These are phyloP conservation scores for Camponotus pennsylvanicus DNA, from an alignment of 1,140 invertebrate genomes.

Conservation along the genomic window DNA sequence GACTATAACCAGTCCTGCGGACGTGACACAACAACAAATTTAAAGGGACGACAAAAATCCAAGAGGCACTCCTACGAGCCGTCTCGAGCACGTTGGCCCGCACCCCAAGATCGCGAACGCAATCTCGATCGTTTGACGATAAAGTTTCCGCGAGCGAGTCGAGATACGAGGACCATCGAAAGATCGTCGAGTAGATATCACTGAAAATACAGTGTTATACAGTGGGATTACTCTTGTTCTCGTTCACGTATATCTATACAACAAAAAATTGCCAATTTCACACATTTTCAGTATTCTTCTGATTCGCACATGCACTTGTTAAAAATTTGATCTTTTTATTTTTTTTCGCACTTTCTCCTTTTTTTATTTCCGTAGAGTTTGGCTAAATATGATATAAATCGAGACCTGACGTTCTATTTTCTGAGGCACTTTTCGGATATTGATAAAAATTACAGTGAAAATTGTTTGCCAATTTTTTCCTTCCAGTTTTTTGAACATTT, in stretches of 20 bases:
- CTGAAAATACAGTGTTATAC: too few relatives aligned
- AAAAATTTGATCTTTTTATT: background rate
- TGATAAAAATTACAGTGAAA: background rate
- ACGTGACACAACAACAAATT: conserved; percentile 75
- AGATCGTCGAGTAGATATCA: background rate
- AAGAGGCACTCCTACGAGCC: conserved; percentile 44
- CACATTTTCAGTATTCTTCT: background rate
- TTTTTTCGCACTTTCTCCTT: background rate
- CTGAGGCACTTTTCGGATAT: background rate
- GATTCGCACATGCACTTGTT: background rate
- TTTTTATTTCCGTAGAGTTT: background rate
- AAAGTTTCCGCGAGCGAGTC: background rate
- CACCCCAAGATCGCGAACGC: background rate
- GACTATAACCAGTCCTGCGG: conserved; percentile 60
- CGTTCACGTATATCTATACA: background rate
- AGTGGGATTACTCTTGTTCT: background rate
- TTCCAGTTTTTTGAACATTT: background rate
- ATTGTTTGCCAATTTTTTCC: background rate
- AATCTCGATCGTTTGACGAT: background rate
- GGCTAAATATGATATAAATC: background rate
- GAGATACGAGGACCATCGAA: background rate
- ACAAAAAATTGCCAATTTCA: too few relatives aligned
- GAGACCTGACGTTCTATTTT: background rate
- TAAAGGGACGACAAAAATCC: conserved; percentile 76
- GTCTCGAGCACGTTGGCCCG: conserved; percentile 44